phyloP scores from a whole-genome alignment of 2,888 invertebrate species.

The Polydrusus tereticollis region DNA sequence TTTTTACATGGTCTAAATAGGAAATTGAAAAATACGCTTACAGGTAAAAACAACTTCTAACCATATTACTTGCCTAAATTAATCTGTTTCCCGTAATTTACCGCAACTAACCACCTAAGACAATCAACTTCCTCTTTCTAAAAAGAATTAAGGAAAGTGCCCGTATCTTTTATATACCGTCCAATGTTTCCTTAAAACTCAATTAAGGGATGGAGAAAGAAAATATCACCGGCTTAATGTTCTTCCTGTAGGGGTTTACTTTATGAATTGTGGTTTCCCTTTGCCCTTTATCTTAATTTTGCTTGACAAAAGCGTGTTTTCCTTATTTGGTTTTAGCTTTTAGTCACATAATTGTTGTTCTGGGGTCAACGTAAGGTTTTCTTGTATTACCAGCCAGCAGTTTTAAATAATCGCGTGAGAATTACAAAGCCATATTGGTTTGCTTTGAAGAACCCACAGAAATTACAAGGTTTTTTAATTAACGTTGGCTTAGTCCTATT shows the following conservation, averaged over 20 bases:
- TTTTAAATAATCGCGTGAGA: no score
- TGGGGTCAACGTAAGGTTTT: neutral
- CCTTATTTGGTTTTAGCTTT: conserved; percentile 1
- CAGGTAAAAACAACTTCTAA: neutral
- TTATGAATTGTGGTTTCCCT: conserved; percentile 20
- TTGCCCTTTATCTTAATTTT: conserved; percentile 14
- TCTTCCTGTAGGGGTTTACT: conserved; percentile 14
- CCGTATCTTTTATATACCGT: neutral
- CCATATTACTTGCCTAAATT: neutral
- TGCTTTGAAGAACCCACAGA: no score
- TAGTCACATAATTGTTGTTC: neutral
- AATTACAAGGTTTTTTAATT: no score
- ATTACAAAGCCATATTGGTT: no score
- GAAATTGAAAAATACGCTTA: no score
- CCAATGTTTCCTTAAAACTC: conserved; percentile 9
- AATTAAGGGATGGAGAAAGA: conserved; percentile 17
- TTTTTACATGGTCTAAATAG: no score
- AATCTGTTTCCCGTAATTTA: neutral
- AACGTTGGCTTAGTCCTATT: no score
- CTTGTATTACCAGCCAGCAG: no score
- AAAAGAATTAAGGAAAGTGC: conserved; percentile 3
- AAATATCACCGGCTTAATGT: conserved; percentile 16
- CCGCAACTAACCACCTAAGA: neutral
- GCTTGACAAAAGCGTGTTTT: conserved; percentile 5
- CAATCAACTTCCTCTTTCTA: neutral